Base-by-base conservation (phyloP, 2,113 vertebrate species). In the Pomatorhinus ruficollis region DNA sequence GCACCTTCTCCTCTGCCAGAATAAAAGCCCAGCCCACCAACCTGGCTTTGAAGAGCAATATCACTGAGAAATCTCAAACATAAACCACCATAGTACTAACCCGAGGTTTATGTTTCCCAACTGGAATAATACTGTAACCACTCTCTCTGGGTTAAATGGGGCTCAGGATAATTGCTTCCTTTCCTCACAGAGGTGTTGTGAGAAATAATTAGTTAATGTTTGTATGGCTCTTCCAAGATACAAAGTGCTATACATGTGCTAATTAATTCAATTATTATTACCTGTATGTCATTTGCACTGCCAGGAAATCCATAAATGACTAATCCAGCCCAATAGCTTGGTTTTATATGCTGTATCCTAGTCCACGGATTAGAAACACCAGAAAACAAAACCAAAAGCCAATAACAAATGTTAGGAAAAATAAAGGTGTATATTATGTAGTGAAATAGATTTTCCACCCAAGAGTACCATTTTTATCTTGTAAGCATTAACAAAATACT, bases 241-340 rank as follows among this genome's bases (percentile, higher is more conserved):
- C 57, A 74, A 94, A 93, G 83, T 85, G 63, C 54, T 84, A 90
- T 89, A 49, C 52, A 52, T 53, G 81, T 96, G 93, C 54, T 96
- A 97, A 97, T 97, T 96, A 93, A 85, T 94, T 75, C 87, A 90
- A 88, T 92, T 95, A 91, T 96, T 97, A 92, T 93, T 97, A 90
- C 90, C 85, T 88, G 56, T 83, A 50, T 95, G 90, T 91, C 57
- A 82, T 94, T 96, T 88, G 25, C 78, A 93, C 88, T 87, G 61
- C 81, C 75, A 93, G 81, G 92, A 96, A 97, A 94, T 68, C 60
- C 77, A 57, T 71, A 90, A 12, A 15, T 79, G 91, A 74, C 79
- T 95, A 97, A 92, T 72, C 71, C 56, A 96, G 27, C 39, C 53
- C 30, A 86, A 39, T 18, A 59, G 22, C 70, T 95, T 20, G 12